Evolutionary conservation across 2,888 invertebrate species (phyloP), one percentile per base, ranked within the genome.

Genomic region (Thalpophila matura): DNA sequence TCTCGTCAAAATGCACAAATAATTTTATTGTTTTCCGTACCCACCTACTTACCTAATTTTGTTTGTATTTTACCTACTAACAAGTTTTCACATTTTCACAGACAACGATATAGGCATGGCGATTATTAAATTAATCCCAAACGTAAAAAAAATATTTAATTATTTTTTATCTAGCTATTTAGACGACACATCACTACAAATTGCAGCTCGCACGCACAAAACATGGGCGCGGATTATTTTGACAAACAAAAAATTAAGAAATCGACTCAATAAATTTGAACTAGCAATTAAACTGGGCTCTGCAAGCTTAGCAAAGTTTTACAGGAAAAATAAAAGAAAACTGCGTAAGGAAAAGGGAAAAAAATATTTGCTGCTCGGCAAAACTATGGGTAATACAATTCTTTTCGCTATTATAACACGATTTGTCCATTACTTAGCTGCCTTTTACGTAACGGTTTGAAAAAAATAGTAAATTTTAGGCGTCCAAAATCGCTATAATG

Each of bases 141-240:
- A n/a, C n/a, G n/a, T n/a, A n/a, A n/a, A n/a, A n/a, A n/a, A 7
- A 4, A 1, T 24, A 37, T 9, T 4, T 0, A 18, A 20, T 20
- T 37, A 24, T 38, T 45, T 46, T 51, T 26, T 51, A 68, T 79
- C 22, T 65, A 94, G 94, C 1, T 93, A 88, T 76, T 82, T 94
- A 64, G 91, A 93, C 46, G 85, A 87, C 45, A 60, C 57, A 12
- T 87, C 92, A 0, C 80, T 94, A 4, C 83, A 85, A 1, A 80
- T 66, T 7, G 92, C 90, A n/a, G 80, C 78, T 16, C 77, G 74
- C 18, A 82, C 86, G 1, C 74, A 76, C 42, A 85, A 82, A 66
- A 76, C 72, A 63, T 94, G 94, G 94, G 73, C 80, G 14, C 76
- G 85, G 18, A 92, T 94, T 43, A 94, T 94, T 65, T 5, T 79